These are phyloP conservation scores for Tuta absoluta DNA, from an alignment of 2,888 invertebrate genomes.

Conservation along the genomic window DNA sequence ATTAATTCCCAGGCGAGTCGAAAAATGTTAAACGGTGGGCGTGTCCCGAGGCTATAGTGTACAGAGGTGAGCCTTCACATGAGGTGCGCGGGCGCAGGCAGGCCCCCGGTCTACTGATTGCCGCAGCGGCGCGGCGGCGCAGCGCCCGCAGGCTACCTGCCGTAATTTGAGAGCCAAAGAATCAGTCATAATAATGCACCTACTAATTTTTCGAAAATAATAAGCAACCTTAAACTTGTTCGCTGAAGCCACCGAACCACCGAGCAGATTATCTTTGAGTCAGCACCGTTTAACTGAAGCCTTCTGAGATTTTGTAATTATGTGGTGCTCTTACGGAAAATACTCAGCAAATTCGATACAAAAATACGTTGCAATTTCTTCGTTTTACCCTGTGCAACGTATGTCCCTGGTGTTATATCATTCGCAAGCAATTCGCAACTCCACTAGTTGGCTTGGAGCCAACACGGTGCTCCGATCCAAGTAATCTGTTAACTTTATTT, in stretches of 20 bases:
- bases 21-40: slow-evolving; percentile 80
- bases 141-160: slow-evolving; percentile 69
- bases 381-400: slow-evolving; percentile 49
- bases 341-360: slow-evolving; percentile 28
- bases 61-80: slow-evolving; percentile 64
- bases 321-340: slow-evolving; percentile 21
- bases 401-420: slow-evolving; percentile 57
- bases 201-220: slow-evolving; percentile 67
- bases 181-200: slow-evolving; percentile 76
- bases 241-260: slow-evolving; percentile 51
- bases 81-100: slow-evolving; percentile 53
- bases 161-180: slow-evolving; percentile 74
- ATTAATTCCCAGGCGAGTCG: slow-evolving; percentile 70
- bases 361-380: slow-evolving; percentile 45
- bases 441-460: slow-evolving; percentile 60
- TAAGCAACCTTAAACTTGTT: slow-evolving; percentile 55
- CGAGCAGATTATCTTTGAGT: slow-evolving; percentile 59
- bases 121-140: slow-evolving; percentile 29
- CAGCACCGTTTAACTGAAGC: slow-evolving; percentile 37
- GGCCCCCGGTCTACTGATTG: slow-evolving; percentile 33
- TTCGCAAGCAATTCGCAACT: slow-evolving; percentile 59
- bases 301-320: slow-evolving; percentile 32
- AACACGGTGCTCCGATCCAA: slow-evolving; percentile 57
- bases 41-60: slow-evolving; percentile 48
- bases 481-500: slow-evolving; percentile 67